Conservation (phyloP, 1,140 invertebrate genomes). For the Cheumatopsyche charites region DNA sequence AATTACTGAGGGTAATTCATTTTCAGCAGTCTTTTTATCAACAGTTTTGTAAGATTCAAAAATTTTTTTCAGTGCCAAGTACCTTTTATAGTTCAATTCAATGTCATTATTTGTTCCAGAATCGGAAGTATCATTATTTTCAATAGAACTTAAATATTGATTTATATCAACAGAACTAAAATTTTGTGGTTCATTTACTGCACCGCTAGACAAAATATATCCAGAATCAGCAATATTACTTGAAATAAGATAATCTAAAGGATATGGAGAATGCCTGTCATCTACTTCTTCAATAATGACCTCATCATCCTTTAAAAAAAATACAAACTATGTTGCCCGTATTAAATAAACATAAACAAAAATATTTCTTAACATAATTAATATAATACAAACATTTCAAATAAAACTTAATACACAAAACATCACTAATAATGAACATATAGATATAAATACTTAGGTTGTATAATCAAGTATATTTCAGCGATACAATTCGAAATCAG, state of each 20-base stretch:
- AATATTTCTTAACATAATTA: background rate
- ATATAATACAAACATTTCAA: too few relatives aligned
- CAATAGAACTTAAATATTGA: slow-evolving; percentile 37
- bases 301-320: slow-evolving; percentile 63
- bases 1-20: background rate
- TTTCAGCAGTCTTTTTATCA: slow-evolving; percentile 7
- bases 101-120: background rate
- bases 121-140: slow-evolving; percentile 2
- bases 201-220: slow-evolving; percentile 18
- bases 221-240: slow-evolving; percentile 3
- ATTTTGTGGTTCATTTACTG: slow-evolving; percentile 27
- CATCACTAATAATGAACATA: too few relatives aligned
- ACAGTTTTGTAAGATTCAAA: slow-evolving; percentile 34
- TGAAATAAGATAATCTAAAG: slow-evolving; percentile 52
- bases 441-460: too few relatives aligned
- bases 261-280: slow-evolving; percentile 56
- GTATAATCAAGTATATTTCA: too few relatives aligned
- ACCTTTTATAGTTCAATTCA: slow-evolving; percentile 41
- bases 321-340: slow-evolving; percentile 21
- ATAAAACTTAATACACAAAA: too few relatives aligned
- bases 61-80: slow-evolving; percentile 43
- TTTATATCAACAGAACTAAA: slow-evolving; percentile 31
- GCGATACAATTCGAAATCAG: too few relatives aligned
- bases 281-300: slow-evolving; percentile 61
- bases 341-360: slow-evolving; percentile 29